phyloP scores from a whole-genome alignment of 1,140 invertebrate species.

The Eupeodes corollae region DNA sequence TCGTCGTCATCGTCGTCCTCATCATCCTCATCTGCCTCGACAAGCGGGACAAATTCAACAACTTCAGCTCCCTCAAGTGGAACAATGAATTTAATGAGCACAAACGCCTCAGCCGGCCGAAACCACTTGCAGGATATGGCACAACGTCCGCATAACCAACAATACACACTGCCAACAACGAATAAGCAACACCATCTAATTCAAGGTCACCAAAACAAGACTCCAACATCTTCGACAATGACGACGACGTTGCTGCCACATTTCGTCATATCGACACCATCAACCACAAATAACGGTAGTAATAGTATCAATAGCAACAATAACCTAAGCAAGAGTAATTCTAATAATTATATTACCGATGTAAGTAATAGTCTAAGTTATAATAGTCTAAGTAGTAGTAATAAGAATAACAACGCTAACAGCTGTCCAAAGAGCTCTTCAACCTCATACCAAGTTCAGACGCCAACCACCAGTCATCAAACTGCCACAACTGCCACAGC shows the following conservation, averaged over 20 bases:
- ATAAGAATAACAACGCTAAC: conserved; percentile 15
- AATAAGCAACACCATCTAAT: not conserved
- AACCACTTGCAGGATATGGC: not conserved
- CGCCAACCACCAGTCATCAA: not conserved
- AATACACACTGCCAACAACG: not conserved
- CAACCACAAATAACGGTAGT: conserved; percentile 2
- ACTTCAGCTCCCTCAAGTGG: not conserved
- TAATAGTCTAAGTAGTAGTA: conserved; percentile 3
- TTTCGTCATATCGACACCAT: not conserved
- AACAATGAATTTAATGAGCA: too few species aligned
- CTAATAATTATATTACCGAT: conserved; percentile 1
- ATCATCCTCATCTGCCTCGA: conserved; percentile 4
- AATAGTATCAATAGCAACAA: conserved; percentile 12
- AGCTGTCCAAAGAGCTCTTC: conserved; percentile 7
- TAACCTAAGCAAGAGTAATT: not conserved
- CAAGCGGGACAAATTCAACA: not conserved
- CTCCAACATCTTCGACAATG: conserved; percentile 16
- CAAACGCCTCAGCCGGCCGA: too few species aligned
- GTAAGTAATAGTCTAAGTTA: conserved; percentile 1
- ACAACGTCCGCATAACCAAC: not conserved
- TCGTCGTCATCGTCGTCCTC: conserved; percentile 8
- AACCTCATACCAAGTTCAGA: conserved; percentile 2
- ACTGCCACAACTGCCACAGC: conserved; percentile 12
- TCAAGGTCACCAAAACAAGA: too few species aligned
- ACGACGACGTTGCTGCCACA: conserved; percentile 23